A percentile compares a stretch with the other conserved stretches of the same genome.
phyloP scores from a whole-genome alignment of 2,888 invertebrate genomes.

The Tetragonula carbonaria region DNA sequence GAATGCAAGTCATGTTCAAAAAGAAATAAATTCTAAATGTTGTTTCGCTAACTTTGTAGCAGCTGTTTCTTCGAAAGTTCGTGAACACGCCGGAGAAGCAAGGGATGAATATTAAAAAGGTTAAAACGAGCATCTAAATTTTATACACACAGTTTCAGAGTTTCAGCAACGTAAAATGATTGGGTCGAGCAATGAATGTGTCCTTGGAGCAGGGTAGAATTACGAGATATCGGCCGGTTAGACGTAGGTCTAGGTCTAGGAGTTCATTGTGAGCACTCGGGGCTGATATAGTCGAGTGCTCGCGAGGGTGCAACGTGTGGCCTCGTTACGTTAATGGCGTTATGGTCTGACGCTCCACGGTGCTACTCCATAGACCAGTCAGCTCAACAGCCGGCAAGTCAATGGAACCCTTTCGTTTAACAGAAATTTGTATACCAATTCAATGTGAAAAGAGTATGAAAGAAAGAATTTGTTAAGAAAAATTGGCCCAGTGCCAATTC shows the following conservation, averaged over 20 bases:
- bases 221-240: slow-evolving; percentile 59
- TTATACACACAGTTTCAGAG: not conserved
- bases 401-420: slow-evolving; percentile 40
- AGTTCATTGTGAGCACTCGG: slow-evolving; percentile 70
- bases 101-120: too few relatives aligned
- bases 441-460: not conserved
- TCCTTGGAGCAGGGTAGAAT: slow-evolving; percentile 57
- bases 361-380: slow-evolving; percentile 62
- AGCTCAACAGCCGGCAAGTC: slow-evolving; percentile 53
- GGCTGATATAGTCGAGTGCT: slow-evolving; percentile 72
- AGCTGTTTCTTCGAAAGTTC: too few relatives aligned
- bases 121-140: not conserved
- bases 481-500: too few relatives aligned
- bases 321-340: slow-evolving; percentile 78
- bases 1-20: too few relatives aligned
- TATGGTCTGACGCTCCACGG: slow-evolving; percentile 77
- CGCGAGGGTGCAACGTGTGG: slow-evolving; percentile 75
- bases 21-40: too few relatives aligned
- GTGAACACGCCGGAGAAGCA: too few relatives aligned
- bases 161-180: not conserved
- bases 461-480: too few relatives aligned
- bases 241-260: slow-evolving; percentile 76
- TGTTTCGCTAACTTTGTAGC: too few relatives aligned
- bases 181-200: not conserved
- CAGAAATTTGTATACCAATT: not conserved